Evolutionary conservation across 2,888 invertebrate genomes (phyloP).

Genomic region (Euclidia mi): DNA sequence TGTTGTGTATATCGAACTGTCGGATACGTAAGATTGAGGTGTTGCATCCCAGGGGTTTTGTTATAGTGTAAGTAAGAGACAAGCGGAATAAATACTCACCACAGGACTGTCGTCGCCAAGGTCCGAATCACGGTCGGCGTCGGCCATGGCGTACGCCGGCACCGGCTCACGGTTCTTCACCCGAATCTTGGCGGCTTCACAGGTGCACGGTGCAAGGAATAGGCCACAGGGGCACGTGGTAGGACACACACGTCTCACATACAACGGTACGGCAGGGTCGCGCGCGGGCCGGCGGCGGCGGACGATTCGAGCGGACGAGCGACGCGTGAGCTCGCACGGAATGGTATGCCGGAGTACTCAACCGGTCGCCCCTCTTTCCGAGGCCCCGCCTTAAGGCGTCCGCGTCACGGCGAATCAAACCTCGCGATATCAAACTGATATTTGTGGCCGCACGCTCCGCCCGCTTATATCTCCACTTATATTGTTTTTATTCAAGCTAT

Average conservation of each 20-base stretch:
- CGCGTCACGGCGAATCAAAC: constrained; percentile 86
- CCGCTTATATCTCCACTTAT: constrained; percentile 80
- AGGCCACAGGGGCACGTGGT: constrained; percentile 76
- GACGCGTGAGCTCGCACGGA: constrained; percentile 70
- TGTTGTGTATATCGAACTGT: no score
- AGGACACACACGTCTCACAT: constrained; percentile 76
- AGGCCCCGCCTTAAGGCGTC: constrained; percentile 86
- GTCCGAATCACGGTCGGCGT: constrained; percentile 92
- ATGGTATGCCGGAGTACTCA: constrained; percentile 73
- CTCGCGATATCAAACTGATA: constrained; percentile 87
- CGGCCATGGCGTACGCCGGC: constrained; percentile 95
- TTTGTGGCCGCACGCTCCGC: constrained; percentile 84
- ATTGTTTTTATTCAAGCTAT: constrained; percentile 88
- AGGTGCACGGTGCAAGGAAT: constrained; percentile 69
- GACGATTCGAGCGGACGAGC: constrained; percentile 45
- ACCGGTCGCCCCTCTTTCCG: constrained; percentile 71
- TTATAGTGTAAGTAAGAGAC: neutral
- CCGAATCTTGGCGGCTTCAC: constrained; percentile 94
- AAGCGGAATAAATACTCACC: constrained; percentile 88
- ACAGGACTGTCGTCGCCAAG: constrained; percentile 93
- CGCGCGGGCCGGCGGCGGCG: constrained; percentile 71
- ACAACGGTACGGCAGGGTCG: constrained; percentile 50
- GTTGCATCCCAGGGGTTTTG: no score
- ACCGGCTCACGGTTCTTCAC: constrained; percentile 96
- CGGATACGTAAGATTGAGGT: no score